Conservation (phyloP, 2,888 invertebrate species). For the Vanessa cardui region DNA sequence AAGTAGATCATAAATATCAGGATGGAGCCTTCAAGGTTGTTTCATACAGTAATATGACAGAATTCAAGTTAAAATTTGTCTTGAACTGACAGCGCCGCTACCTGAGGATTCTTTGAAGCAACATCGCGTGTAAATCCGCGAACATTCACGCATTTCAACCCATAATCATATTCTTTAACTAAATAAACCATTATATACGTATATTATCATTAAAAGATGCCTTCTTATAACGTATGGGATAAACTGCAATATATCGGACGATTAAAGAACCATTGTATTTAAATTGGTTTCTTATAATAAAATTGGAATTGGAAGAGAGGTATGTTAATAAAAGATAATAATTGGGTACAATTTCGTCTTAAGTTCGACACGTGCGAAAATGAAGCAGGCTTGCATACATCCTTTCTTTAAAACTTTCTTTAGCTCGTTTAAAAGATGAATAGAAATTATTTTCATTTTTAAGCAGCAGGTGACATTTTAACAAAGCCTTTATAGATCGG, state of each 20-base stretch:
- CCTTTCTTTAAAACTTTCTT: slow-evolving; percentile 36
- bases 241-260: slow-evolving; percentile 9
- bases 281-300: slow-evolving; percentile 6
- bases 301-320: neutral
- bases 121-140: slow-evolving; percentile 60
- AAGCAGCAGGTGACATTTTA: slow-evolving; percentile 61
- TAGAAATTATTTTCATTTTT: slow-evolving; percentile 29
- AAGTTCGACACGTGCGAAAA: slow-evolving; percentile 16
- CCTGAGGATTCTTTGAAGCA: slow-evolving; percentile 74
- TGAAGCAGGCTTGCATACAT: slow-evolving; percentile 7
- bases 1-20: neutral
- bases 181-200: slow-evolving; percentile 26
- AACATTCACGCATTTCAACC: slow-evolving; percentile 26
- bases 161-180: slow-evolving; percentile 35
- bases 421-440: slow-evolving; percentile 36
- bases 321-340: slow-evolving; percentile 9
- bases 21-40: slow-evolving; percentile 5
- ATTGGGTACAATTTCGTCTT: slow-evolving; percentile 11
- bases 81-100: slow-evolving; percentile 46
- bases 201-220: slow-evolving; percentile 25
- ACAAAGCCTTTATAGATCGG: slow-evolving; percentile 69
- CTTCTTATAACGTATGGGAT: slow-evolving; percentile 11
- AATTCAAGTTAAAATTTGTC: slow-evolving; percentile 25
- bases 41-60: slow-evolving; percentile 20
- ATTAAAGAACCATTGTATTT: slow-evolving; percentile 5